phyloP scores from a whole-genome alignment of 1,140 invertebrate species.

The Notospermus geniculatus region DNA sequence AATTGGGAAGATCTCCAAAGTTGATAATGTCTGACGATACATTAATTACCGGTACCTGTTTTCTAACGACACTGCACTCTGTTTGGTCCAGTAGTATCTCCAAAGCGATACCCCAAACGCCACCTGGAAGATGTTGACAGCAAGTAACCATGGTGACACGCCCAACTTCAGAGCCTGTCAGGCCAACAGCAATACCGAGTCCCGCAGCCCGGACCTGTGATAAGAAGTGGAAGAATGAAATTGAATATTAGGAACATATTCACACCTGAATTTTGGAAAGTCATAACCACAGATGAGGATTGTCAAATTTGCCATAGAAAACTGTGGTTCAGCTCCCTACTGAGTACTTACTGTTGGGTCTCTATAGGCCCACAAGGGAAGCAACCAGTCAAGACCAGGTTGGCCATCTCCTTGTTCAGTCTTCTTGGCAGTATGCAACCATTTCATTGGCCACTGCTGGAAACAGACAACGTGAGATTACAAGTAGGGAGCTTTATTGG shows the following conservation, averaged over 20 bases:
- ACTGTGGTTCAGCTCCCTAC: too few relatives aligned
- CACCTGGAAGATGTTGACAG: constrained; percentile 50
- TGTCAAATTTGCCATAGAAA: too few relatives aligned
- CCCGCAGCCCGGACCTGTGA: constrained; percentile 50
- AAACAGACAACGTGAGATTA: constrained; percentile 6
- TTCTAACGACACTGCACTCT: constrained; percentile 51
- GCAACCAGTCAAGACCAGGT: constrained; percentile 49
- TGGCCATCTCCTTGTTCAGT: constrained; percentile 27
- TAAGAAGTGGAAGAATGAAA: too few relatives aligned
- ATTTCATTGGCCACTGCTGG: constrained; percentile 50
- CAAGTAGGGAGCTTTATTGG: too few relatives aligned
- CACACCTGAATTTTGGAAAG: too few relatives aligned
- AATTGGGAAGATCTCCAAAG: too few relatives aligned
- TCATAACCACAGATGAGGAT: too few relatives aligned
- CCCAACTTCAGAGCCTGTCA: constrained; percentile 43
- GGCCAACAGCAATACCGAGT: constrained; percentile 48
- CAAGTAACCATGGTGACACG: constrained; percentile 43
- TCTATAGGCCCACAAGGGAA: constrained; percentile 53
- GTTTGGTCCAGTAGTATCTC: constrained; percentile 46
- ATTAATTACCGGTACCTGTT: too few relatives aligned
- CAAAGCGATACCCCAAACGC: constrained; percentile 51
- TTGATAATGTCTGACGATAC: too few relatives aligned
- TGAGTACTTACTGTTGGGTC: constrained; percentile 51
- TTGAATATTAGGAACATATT: too few relatives aligned
- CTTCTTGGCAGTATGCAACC: constrained; percentile 40